Evolutionary conservation across 35 echinoderm and acorn worm genomes (phyloP).

Genomic region (Patiria miniata): DNA sequence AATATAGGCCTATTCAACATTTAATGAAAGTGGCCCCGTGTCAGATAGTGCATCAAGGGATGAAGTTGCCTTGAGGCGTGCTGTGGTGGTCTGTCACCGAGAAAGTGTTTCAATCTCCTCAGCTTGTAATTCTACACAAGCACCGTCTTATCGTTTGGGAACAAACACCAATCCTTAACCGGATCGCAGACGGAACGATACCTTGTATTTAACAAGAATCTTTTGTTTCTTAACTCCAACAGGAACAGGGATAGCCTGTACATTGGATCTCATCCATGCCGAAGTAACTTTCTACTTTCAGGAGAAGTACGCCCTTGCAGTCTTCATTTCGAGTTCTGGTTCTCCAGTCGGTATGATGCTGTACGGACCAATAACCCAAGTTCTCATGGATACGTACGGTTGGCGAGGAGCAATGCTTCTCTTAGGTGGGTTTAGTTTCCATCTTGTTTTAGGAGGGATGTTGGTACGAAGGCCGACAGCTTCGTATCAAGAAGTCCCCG

Average conservation of each 20-base stretch:
- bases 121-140: no score
- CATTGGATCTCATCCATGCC: not conserved
- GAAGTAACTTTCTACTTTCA: conserved; percentile 35
- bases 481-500: no score
- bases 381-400: conserved; percentile 19
- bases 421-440: conserved; percentile 14
- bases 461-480: not conserved
- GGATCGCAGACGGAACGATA: no score
- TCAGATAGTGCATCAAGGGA: no score
- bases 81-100: no score
- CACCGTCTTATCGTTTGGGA: no score
- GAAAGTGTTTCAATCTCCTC: no score
- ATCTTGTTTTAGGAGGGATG: conserved; percentile 26
- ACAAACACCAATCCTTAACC: no score
- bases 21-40: no score
- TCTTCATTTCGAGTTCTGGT: not conserved
- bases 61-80: no score
- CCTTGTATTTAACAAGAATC: no score
- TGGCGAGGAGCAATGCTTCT: conserved; percentile 51
- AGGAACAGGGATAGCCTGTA: conserved; percentile 26
- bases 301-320: conserved; percentile 14
- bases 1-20: no score
- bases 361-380: conserved; percentile 19
- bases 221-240: not conserved
- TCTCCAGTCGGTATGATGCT: conserved; percentile 28